Evolutionary conservation across 2,888 invertebrate genomes (phyloP), one percentile per base, ranked within the genome.

Genomic region (Diogma glabrata): DNA sequence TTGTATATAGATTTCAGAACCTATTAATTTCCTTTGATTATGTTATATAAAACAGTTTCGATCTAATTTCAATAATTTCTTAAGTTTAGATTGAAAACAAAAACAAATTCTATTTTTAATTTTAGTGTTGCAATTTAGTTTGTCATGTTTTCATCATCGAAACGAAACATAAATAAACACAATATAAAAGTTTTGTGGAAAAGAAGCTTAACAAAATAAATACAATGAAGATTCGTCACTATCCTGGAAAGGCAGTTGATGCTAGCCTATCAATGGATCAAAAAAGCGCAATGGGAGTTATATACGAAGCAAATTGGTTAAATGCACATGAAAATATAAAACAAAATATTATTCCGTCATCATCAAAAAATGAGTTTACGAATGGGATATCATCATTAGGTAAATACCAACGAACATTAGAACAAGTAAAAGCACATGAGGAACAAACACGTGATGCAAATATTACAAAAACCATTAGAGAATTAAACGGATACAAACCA

Each of bases 241-340:
- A 88, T 68, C 88, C 88, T 40, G 88, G 88, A 57, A 84, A 85
- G 71, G 88, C 83, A 57, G 86, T 87, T 63, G 75, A 76, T 54
- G 77, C 79, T 52, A 75, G 79, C 51, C 64, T 79, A 54, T 74
- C 79, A 52, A 75, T 85, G 75, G 87, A 86, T 66, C 75, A 77
- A 59, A 80, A 80, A 58, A 76, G 77, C 60, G 79, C 80, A 55
- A 82, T 84, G 84, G 83, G 82, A 60, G 75, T 84, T 48, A 77
- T 86, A 46, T 89, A 89, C 67, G 88, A 87, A 60, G 87, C 87
- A 26, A 89, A 87, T 64, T 89, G 89, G 89, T 75, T 83, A 55
- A 84, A 86, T 61, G 78, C 84, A n/a, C 75, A 75, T 57, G 60
- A 61, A 54, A 58, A 49, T 10, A 60, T 61, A 38, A 57, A 51